These are phyloP conservation scores for Monomorium pharaonis DNA, from an alignment of 1,140 invertebrate genomes.

Conservation along the genomic window DNA sequence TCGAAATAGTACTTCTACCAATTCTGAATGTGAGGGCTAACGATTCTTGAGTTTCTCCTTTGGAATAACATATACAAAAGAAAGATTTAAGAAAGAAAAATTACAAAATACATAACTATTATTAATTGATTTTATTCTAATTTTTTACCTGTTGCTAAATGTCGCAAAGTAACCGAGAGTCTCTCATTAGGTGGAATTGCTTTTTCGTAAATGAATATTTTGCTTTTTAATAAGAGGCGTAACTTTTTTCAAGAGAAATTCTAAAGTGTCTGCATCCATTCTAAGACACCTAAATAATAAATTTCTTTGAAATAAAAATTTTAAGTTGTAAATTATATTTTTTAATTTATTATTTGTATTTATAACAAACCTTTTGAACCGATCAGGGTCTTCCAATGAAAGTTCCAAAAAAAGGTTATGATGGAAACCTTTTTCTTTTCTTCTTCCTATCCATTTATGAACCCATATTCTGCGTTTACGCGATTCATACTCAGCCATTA, in stretches of 20 bases:
- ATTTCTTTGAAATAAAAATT: background rate
- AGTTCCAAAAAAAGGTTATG: constrained; percentile 4
- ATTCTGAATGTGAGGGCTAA: constrained; percentile 16
- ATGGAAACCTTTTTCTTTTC: constrained; percentile 8
- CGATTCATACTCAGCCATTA: background rate
- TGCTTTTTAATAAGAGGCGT: background rate
- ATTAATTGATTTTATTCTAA: constrained; percentile 2
- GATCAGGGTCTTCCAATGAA: background rate
- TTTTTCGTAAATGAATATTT: constrained; percentile 2
- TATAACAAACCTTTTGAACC: background rate
- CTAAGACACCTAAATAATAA: background rate
- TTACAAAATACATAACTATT: background rate
- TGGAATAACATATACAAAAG: background rate
- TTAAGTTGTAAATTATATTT: background rate
- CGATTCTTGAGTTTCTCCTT: background rate
- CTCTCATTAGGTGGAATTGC: background rate
- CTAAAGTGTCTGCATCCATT: background rate
- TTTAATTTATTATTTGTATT: background rate
- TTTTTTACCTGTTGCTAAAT: constrained; percentile 26
- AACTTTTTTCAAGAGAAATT: constrained; percentile 10
- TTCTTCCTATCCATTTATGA: background rate
- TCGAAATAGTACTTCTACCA: background rate
- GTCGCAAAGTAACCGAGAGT: constrained; percentile 10
- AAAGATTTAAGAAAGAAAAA: background rate
- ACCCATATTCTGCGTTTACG: background rate